These are phyloP conservation scores for Colostygia pectinataria DNA, from an alignment of 2,888 invertebrate genomes.

Conservation along the genomic window DNA sequence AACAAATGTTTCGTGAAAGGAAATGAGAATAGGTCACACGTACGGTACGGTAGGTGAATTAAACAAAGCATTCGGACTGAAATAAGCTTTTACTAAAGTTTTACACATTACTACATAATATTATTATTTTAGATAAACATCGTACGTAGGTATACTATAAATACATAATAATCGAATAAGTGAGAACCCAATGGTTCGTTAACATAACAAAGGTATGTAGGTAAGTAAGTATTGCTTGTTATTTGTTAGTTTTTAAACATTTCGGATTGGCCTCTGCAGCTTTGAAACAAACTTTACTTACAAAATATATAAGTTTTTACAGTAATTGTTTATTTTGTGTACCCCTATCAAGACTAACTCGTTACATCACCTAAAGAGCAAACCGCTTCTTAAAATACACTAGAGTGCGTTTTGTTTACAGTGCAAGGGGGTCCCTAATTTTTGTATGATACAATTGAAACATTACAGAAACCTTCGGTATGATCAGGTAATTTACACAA, in stretches of 20 bases:
- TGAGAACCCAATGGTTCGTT: conserved; percentile 8
- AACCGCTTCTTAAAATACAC: conserved; percentile 61
- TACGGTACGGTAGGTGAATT: conserved; percentile 37
- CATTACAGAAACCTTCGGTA: conserved; percentile 4
- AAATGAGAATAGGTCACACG: neutral
- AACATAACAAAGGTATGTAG: neutral
- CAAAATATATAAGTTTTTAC: conserved; percentile 35
- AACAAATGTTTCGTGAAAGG: neutral
- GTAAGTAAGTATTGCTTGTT: conserved; percentile 14
- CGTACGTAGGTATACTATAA: conserved; percentile 30
- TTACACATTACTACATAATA: conserved; percentile 66
- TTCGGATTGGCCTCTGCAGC: conserved; percentile 59
- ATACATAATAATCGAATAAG: conserved; percentile 28
- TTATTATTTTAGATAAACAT: conserved; percentile 57
- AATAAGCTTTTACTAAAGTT: conserved; percentile 78
- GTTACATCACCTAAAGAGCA: conserved; percentile 34
- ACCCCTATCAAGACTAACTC: conserved; percentile 58
- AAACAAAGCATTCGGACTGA: conserved; percentile 68
- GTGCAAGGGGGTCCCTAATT: conserved; percentile 49
- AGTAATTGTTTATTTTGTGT: conserved; percentile 54
- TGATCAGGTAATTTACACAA: conserved; percentile 19
- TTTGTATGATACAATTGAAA: conserved; percentile 5
- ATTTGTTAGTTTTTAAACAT: conserved; percentile 11
- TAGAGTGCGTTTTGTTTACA: conserved; percentile 65
- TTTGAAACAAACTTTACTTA: conserved; percentile 42